Evolutionary conservation across 2,113 vertebrate species (phyloP).

Genomic region (Sorex araneus): DNA sequence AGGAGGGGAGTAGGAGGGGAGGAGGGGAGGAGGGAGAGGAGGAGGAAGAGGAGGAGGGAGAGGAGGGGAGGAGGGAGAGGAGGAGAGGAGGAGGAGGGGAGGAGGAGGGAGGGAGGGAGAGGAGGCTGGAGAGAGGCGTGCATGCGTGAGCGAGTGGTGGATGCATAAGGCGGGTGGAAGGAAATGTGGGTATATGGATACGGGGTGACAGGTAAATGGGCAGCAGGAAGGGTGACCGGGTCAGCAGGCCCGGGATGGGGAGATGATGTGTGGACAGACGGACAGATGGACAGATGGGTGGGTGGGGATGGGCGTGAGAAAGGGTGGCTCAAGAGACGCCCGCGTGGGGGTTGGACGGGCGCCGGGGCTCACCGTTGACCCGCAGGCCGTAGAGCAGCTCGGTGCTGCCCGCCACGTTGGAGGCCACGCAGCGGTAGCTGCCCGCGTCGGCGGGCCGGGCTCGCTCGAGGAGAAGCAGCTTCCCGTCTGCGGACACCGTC

Average conservation of each 20-base stretch:
- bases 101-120: no score
- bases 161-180: not conserved
- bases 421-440: conserved; percentile 87
- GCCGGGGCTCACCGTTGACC: conserved; percentile 87
- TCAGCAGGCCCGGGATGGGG: not conserved
- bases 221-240: no score
- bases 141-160: no score
- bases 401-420: conserved; percentile 80
- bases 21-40: no score
- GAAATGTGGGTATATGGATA: not conserved
- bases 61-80: not conserved
- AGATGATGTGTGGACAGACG: no score
- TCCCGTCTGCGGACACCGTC: conserved; percentile 77
- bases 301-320: not conserved
- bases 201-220: no score
- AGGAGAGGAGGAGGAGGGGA: no score
- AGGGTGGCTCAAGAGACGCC: not conserved
- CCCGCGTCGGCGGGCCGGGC: conserved; percentile 74
- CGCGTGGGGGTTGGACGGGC: not conserved
- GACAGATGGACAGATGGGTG: not conserved
- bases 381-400: conserved; percentile 83
- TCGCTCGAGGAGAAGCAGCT: conserved; percentile 76
- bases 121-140: no score
- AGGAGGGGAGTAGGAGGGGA: no score
- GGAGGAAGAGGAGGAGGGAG: no score